These are phyloP conservation scores for Caenorhabditis sinica DNA, from an alignment of 2,888 invertebrate genomes.

Conservation along the genomic window DNA sequence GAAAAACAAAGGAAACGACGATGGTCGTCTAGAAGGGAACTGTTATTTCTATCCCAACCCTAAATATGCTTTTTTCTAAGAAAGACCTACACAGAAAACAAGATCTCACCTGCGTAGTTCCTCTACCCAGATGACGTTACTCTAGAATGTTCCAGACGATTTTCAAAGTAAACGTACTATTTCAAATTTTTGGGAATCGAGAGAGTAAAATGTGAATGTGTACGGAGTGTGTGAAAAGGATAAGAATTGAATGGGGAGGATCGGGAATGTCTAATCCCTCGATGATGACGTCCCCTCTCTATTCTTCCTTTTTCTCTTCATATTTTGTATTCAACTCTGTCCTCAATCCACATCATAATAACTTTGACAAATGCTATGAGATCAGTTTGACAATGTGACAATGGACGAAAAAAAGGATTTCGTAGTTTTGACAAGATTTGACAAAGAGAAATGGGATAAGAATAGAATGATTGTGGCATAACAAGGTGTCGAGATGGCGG, in stretches of 20 bases:
- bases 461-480: constrained; percentile 4
- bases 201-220: not conserved
- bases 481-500: not conserved
- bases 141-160: not conserved
- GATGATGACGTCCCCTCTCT: constrained; percentile 21
- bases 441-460: not conserved
- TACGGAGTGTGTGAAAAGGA: constrained; percentile 1
- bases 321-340: constrained; percentile 28
- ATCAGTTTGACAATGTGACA: constrained; percentile 1
- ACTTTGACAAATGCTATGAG: constrained; percentile 9
- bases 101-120: constrained; percentile 18
- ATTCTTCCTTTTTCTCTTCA: constrained; percentile 10
- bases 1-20: not conserved
- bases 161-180: not conserved
- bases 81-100: constrained; percentile 28
- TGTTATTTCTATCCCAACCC: not conserved
- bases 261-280: constrained; percentile 22
- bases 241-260: constrained; percentile 9
- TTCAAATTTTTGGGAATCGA: not conserved
- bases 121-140: not conserved
- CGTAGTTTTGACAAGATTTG: not conserved
- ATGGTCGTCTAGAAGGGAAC: not conserved
- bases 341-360: constrained; percentile 23
- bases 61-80: not conserved
- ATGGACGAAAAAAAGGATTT: not conserved